Conservation (phyloP, 2,797 vertebrate species). For the Chloroceryle amazona region DNA sequence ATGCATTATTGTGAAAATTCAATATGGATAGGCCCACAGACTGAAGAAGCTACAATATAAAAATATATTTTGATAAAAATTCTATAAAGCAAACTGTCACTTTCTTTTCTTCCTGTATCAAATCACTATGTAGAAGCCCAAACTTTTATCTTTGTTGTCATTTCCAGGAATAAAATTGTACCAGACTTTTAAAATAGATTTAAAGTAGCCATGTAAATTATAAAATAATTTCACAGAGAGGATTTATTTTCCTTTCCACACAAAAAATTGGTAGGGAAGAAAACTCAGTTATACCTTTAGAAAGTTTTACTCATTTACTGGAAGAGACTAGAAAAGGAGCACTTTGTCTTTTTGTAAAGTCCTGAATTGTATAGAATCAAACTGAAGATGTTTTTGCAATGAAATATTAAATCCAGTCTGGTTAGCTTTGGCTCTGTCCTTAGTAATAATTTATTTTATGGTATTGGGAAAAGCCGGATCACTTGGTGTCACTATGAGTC, state of each 20-base stretch:
- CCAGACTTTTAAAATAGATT: not conserved
- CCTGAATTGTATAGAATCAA: rapidly evolving
- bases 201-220: not conserved
- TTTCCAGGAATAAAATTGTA: not conserved
- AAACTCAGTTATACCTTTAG: not conserved
- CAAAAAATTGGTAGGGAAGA: not conserved
- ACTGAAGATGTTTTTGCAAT: not conserved
- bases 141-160: not conserved
- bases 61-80: not conserved
- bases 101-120: not conserved
- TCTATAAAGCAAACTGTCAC: not conserved
- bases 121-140: not conserved
- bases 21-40: not conserved
- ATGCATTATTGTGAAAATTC: not conserved
- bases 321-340: not conserved
- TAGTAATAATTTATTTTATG: not conserved
- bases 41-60: not conserved
- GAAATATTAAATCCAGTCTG: not conserved
- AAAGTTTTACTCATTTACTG: not conserved
- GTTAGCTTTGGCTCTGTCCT: not conserved
- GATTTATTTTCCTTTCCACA: not conserved
- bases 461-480: not conserved
- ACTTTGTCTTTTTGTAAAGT: not conserved
- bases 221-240: not conserved
- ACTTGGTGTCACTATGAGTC: rapidly evolving